phyloP scores from a whole-genome alignment of 1,140 invertebrate species.

The Aphis gossypii region DNA sequence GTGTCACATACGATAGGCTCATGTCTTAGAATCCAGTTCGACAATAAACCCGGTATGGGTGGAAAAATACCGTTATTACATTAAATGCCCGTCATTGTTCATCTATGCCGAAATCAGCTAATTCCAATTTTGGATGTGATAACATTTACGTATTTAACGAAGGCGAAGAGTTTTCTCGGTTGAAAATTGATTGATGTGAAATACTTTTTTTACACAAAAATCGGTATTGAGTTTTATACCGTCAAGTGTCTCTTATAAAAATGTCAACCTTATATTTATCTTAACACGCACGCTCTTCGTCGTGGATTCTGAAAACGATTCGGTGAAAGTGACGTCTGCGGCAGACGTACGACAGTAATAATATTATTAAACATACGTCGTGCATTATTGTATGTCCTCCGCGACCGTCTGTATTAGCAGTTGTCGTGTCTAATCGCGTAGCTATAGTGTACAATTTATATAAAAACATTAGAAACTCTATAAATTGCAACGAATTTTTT shows the following conservation, averaged over 20 bases:
- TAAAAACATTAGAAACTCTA: background rate
- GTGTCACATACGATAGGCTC: background rate
- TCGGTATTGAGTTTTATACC: background rate
- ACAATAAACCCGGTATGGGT: background rate
- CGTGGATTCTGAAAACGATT: background rate
- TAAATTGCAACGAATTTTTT: background rate
- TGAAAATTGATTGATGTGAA: background rate
- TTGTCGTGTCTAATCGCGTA: background rate
- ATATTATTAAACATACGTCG: background rate
- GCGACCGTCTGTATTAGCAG: background rate
- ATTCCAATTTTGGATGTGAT: background rate
- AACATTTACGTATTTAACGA: background rate
- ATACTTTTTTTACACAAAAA: background rate
- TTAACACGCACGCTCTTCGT: background rate
- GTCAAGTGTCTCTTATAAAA: background rate
- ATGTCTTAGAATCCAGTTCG: background rate
- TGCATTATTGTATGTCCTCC: background rate
- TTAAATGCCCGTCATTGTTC: background rate
- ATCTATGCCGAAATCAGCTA: background rate
- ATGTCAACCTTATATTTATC: background rate
- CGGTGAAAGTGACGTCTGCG: slow-evolving; percentile 10
- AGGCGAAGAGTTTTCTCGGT: background rate
- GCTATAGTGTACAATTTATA: background rate
- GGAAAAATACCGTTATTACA: background rate
- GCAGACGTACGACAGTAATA: background rate